phyloP scores from a whole-genome alignment of 2,888 invertebrate genomes.

The Polietes domitor region DNA sequence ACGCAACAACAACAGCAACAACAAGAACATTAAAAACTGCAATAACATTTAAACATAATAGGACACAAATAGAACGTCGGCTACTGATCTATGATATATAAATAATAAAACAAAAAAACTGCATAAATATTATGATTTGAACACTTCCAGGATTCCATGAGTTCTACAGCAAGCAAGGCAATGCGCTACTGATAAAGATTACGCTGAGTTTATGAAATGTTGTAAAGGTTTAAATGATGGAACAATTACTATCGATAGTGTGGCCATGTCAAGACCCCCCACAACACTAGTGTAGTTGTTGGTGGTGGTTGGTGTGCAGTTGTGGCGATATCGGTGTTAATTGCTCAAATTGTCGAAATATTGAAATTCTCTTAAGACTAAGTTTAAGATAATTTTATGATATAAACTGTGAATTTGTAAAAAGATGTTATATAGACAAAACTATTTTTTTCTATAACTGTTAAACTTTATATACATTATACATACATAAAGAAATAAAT shows the following conservation, averaged over 20 bases:
- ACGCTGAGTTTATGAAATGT: slow-evolving; percentile 20
- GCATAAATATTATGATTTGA: slow-evolving; percentile 20
- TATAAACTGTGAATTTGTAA: slow-evolving; percentile 77
- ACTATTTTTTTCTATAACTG: slow-evolving; percentile 23
- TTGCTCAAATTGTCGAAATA: slow-evolving; percentile 77
- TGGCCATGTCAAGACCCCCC: slow-evolving; percentile 1
- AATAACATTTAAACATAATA: slow-evolving; percentile 21
- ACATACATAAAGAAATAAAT: slow-evolving; percentile 3
- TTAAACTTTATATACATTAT: slow-evolving; percentile 25
- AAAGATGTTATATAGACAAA: slow-evolving; percentile 46
- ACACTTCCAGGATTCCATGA: slow-evolving; percentile 47
- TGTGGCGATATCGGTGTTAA: slow-evolving; percentile 69
- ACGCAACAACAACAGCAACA: slow-evolving; percentile 41
- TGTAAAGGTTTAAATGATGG: slow-evolving; percentile 44
- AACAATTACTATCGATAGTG: slow-evolving; percentile 64
- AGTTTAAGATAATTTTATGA: slow-evolving; percentile 76
- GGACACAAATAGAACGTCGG: neutral
- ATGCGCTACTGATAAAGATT: slow-evolving; percentile 10
- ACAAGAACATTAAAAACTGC: too few relatives aligned
- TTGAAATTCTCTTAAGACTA: slow-evolving; percentile 74
- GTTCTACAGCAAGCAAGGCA: slow-evolving; percentile 39
- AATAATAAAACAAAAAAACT: slow-evolving; percentile 41
- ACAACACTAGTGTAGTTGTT: slow-evolving; percentile 29
- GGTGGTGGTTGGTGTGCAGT: slow-evolving; percentile 14
- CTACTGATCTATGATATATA: slow-evolving; percentile 2